Evolutionary conservation across 2,888 invertebrate genomes (phyloP), one percentile per base, ranked within the genome.

Genomic region (Ganaspis brasiliensis): DNA sequence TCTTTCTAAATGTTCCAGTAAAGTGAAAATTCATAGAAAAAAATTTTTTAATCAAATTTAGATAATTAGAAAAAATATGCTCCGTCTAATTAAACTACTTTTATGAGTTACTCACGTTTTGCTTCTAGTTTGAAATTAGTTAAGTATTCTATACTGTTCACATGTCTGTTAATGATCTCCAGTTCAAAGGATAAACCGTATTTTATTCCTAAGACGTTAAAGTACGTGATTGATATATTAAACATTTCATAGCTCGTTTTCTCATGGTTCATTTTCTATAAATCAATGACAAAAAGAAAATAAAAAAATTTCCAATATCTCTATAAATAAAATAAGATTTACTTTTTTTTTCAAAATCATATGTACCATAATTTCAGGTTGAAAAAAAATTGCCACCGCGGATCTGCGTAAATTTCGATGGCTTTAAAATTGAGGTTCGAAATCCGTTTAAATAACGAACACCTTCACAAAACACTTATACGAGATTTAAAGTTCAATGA

Each of bases 71-170:
- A 37, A 19, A 10, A 12, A 19, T 8, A 16, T 40, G 8, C n/a
- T 21, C 19, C 35, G 12, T n/a, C 31, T 61, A 8, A 35, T 61
- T 61, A 37, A 61, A 37, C 61, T 35, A 31, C 37, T 4, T 35
- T 61, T 10, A 31, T 59, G 19, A 37, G 61, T 61, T 61, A 37
- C 61, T 19, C 19, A 61, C 37, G 61, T 61, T 35, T 1, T 37
- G 19, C 9, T 61, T 12, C 16, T 9, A 10, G 61, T 37, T 61
- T 19, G 1, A 61, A 35, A 21, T 61, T 37, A 61, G 19, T 1
- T 35, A 35, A 35, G 37, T 37, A 37, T 37, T 61, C 6, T 37
- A 12, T 37, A 10, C 19, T 2, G 12, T 19, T 37, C 37, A 19
- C 19, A 37, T 0, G 37, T 37, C 31, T 19, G 12, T 4, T 5